Base-by-base conservation (phyloP, 2,797 vertebrate species). In the Pyrocephalus nanus region DNA sequence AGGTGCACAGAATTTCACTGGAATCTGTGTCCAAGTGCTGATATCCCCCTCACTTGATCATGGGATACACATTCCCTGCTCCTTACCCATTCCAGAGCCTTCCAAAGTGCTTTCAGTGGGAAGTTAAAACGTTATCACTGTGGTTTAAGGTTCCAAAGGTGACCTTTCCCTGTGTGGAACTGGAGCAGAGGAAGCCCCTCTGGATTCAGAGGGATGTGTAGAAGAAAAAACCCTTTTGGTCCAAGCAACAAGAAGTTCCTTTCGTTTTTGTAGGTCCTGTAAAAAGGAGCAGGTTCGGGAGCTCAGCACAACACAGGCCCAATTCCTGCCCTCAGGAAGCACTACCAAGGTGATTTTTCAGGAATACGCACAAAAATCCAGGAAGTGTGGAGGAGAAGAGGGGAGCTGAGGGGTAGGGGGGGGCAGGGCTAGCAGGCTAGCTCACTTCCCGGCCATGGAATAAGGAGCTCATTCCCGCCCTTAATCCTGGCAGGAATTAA, bases 371-470 rank as follows among this genome's bases (percentile, higher is more conserved):
- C 87, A 66, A 72, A 47, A 45, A 85, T 29, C 38, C 4, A 32
- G 53, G 36, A 26, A 10, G 22, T 43, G 76, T 61, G 50, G 54
- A 45, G 64, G 58, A 62, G 71, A 20, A 8, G 38, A 60, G 23
- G 47, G 40, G 34, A 58, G 32, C 69, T 34, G 80, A 36, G 29
- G 47, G 10, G 29, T 27, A 15, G 69, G 55, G 65, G 65, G 91
- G 78, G 71, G 36, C 1, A 54, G 70, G 53, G 86, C 76, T 87
- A 81, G 90, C 88, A 1, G 94, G 93, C 94, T 96, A 29, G 89
- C 86, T 88, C 54, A 4, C n/a, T 79, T 93, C 78, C 72, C 15
- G 51, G 1, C 11, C 42, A 34, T 13, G 60, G 61, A 64, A 54
- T 34, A 14, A 81, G 64, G 83, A 69, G 51, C 53, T 55, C 3